These are phyloP conservation scores for Antechinus flavipes DNA, from an alignment of 2,113 vertebrate genomes.

Conservation along the genomic window DNA sequence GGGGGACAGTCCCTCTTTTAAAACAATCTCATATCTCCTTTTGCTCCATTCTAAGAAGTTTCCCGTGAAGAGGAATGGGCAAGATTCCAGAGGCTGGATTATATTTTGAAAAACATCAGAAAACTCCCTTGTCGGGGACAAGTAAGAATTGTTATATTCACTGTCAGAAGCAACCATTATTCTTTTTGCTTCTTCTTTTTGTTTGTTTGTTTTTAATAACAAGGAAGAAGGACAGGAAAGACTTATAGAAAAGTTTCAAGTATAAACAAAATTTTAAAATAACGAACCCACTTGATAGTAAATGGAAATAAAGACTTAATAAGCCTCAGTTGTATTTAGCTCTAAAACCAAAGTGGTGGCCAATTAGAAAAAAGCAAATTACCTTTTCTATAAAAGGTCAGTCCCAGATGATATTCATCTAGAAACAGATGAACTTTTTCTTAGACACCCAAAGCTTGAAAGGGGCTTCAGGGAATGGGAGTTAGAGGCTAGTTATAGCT, in stretches of 20 bases:
- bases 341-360: not conserved
- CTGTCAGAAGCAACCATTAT: too few species aligned
- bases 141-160: too few species aligned
- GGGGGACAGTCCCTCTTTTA: too few species aligned
- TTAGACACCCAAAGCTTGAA: not conserved
- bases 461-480: not conserved
- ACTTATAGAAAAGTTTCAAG: not conserved
- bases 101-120: too few species aligned
- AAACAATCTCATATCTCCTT: too few species aligned
- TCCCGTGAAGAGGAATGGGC: too few species aligned
- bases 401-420: not conserved
- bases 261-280: not conserved
- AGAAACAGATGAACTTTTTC: not conserved
- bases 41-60: too few species aligned
- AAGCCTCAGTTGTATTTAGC: not conserved
- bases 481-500: not conserved
- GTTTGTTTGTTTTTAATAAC: not conserved
- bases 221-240: not conserved
- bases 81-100: too few species aligned
- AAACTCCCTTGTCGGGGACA: too few species aligned
- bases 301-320: not conserved
- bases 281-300: not conserved
- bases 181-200: too few species aligned
- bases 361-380: not conserved
- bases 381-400: not conserved